Conservation (phyloP, 2,888 invertebrate genomes). For the Notocelia uddmanniana region DNA sequence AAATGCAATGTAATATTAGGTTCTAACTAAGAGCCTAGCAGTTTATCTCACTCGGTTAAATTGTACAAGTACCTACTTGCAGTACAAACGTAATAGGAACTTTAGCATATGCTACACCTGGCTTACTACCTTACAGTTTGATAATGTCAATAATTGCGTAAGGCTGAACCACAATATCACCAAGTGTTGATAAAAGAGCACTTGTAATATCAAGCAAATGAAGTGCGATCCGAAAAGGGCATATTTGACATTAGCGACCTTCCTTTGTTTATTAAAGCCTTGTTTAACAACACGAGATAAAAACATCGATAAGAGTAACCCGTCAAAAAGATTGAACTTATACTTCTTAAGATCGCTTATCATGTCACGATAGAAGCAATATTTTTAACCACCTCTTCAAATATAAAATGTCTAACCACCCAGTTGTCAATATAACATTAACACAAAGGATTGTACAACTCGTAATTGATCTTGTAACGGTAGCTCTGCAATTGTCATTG, state of each 20-base stretch:
- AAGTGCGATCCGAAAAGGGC: conserved; percentile 21
- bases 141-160: conserved; percentile 21
- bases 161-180: neutral
- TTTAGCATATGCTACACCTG: conserved; percentile 4
- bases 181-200: conserved; percentile 17
- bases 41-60: neutral
- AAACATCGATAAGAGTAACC: neutral
- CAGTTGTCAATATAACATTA: conserved; percentile 27
- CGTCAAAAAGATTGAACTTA: conserved; percentile 6
- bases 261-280: conserved; percentile 33
- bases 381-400: neutral
- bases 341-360: conserved; percentile 22
- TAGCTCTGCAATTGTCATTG: conserved; percentile 10
- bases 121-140: conserved; percentile 12
- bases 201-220: conserved; percentile 22
- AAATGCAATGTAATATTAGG: neutral
- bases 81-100: conserved; percentile 7
- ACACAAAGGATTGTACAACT: neutral
- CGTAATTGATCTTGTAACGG: neutral
- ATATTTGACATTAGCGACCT: conserved; percentile 16
- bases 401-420: neutral
- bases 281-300: neutral
- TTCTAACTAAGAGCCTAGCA: neutral
- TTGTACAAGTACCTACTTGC: neutral
- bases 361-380: conserved; percentile 8